Evolutionary conservation across 2,888 invertebrate species (phyloP), one percentile per base, ranked within the genome.

Genomic region (Drosophila phalerata): DNA sequence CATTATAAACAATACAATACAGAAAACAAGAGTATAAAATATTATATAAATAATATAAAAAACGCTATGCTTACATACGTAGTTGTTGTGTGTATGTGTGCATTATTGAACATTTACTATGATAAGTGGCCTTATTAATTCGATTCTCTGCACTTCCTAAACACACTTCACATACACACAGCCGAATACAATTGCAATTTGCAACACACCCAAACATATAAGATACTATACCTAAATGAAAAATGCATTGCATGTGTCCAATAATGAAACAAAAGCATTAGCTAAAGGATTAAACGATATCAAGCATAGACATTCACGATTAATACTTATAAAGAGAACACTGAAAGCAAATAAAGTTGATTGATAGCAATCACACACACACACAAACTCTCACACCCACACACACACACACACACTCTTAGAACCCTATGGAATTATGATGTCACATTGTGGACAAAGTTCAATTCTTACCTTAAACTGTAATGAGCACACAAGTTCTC

Each of bases 81-180:
- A 34, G 48, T 63, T 55, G 56, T 61, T 68, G 72, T 68, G 65
- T 74, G 72, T 56, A 30, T 57, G 81, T 63, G 67, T 60, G 73
- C 65, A 68, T 75, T 73, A 58, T 49, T 76, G 77, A 83, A 79
- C 67, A 80, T 83, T 73, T 68, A 86, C 85, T 85, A 83, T 73
- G 69, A 77, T 81, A 81, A 81, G 81, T 81, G 81, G 81, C 81
- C 81, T 81, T 81, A 81, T 61, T 73, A 72, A 70, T 78, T 81
- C 69, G 73, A 73, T 69, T 73, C 69, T 73, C 42, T 58, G 75
- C 81, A 80, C 81, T 38, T 22, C 43, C 52, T 42, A 58, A 52
- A 53, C 19, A 42, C 42, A 53, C 53, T 30, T 30, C 49, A 52
- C 17, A 55, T 15, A 55, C 4, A 53, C 34, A 56, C n/a, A 42